phyloP scores from a whole-genome alignment of 2,888 invertebrate species.

The Ptilodon capucinus region DNA sequence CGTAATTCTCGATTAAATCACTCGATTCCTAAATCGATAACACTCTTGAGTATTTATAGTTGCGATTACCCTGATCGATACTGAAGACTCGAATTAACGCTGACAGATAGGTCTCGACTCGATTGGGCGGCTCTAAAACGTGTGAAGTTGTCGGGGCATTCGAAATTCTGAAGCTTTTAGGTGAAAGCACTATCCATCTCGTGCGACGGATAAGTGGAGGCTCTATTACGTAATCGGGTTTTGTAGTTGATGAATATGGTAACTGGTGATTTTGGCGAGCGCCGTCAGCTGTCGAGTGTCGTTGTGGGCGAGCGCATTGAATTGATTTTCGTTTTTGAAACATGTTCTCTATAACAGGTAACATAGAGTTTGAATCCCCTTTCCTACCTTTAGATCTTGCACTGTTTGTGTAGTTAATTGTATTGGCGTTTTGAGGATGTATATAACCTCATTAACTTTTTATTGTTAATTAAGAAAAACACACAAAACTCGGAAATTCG shows the following conservation, averaged over 20 bases:
- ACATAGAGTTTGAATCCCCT: too few relatives aligned
- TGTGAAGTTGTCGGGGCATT: constrained; percentile 27
- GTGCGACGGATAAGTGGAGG: constrained; percentile 15
- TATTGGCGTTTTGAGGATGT: too few relatives aligned
- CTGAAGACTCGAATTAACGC: constrained; percentile 60
- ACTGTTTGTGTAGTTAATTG: too few relatives aligned
- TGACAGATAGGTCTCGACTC: constrained; percentile 56
- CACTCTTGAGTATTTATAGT: constrained; percentile 58
- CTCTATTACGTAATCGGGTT: constrained; percentile 32
- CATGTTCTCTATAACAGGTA: too few relatives aligned
- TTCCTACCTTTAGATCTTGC: too few relatives aligned
- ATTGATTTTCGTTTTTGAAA: not conserved
- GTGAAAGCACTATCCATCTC: constrained; percentile 18
- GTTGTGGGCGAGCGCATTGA: too few relatives aligned
- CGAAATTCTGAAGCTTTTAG: not conserved
- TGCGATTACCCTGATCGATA: constrained; percentile 65
- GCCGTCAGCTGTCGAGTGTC: not conserved
- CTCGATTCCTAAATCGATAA: constrained; percentile 50
- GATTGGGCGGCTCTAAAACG: constrained; percentile 26
- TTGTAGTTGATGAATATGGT: constrained; percentile 14
- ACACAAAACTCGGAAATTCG: too few relatives aligned
- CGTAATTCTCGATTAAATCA: constrained; percentile 45
- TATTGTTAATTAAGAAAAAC: too few relatives aligned
- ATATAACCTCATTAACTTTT: too few relatives aligned
- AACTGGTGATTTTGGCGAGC: constrained; percentile 3